Base-by-base conservation (phyloP, 2,797 vertebrate genomes). In the Neoniphon sammara region DNA sequence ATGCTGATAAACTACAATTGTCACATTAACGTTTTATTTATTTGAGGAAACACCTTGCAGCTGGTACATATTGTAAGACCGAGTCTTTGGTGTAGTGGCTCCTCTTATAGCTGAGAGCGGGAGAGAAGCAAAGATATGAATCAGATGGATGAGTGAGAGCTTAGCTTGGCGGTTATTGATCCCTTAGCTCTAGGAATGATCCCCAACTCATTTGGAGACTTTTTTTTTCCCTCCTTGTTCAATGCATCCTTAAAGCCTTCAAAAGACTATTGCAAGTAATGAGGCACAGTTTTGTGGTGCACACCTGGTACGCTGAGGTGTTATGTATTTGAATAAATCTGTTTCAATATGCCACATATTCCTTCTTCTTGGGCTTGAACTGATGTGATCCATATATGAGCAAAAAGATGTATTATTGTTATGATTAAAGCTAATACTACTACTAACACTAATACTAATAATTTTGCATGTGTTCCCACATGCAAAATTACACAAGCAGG, bases 131-230 rank as follows among this genome's bases (percentile, higher is more conserved):
- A 68, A 89, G 89, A 90, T 92, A 93, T 90, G 91, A 90, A 93
- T 94, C 91, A 93, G 91, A 92, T 82, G 86, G 91, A 92, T 89
- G 89, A 89, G 86, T 82, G 73, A 87, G 85, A 85, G 91, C 91
- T 93, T 91, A 93, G 92, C 85, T 85, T 86, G 90, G 86, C 80
- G 64, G 86, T 85, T 94, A 93, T 94, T 85, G 92, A 94, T 93
- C 92, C 87, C 78, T 70, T 73, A 85, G 90, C 89, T 91, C 84
- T 82, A 83, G 84, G 90, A 93, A 91, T 89, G 91, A 91, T 91
- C 89, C 91, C 91, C 87, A 91, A 91, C 87, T 93, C 91, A 92
- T 92, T 92, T 90, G 81, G 87, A 91, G 88, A 87, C 86, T 58
- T 9, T 34, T 3, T 66, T 52, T 12, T 18, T 34, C 18, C 54